These are phyloP conservation scores for Tillus elongatus DNA, from an alignment of 2,888 invertebrate genomes.

Conservation along the genomic window DNA sequence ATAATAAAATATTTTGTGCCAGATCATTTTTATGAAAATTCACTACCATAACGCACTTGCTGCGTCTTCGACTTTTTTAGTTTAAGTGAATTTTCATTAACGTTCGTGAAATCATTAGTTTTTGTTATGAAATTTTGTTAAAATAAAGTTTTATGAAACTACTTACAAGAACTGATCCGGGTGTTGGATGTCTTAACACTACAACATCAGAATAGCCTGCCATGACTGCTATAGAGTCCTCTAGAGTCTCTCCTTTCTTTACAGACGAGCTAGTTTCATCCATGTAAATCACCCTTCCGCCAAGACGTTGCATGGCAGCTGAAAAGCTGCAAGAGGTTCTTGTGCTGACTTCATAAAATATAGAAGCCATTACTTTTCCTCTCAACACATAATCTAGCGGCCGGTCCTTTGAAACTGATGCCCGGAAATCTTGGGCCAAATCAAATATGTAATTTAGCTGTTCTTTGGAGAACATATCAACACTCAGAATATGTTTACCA, in stretches of 20 bases:
- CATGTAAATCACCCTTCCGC: constrained; percentile 85
- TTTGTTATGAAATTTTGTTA: no score
- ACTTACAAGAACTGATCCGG: constrained; percentile 80
- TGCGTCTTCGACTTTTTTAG: no score
- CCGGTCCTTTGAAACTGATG: constrained; percentile 73
- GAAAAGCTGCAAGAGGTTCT: constrained; percentile 93
- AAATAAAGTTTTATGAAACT: constrained; percentile 10
- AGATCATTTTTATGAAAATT: no score
- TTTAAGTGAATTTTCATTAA: no score
- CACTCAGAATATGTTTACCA: constrained; percentile 76
- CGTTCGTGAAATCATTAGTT: no score
- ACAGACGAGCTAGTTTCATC: constrained; percentile 87
- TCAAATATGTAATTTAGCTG: constrained; percentile 89
- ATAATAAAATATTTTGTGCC: no score
- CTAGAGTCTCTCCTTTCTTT: constrained; percentile 92
- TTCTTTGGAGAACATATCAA: constrained; percentile 79
- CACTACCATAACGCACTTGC: no score
- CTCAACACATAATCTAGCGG: constrained; percentile 75
- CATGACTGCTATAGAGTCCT: constrained; percentile 79
- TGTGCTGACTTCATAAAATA: constrained; percentile 97
- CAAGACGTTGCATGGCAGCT: constrained; percentile 93
- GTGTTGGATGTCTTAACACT: constrained; percentile 87
- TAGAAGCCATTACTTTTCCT: constrained; percentile 90
- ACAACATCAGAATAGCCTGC: constrained; percentile 90
- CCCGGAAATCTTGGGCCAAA: constrained; percentile 79